phyloP scores from a whole-genome alignment of 2,888 invertebrate species.

The Serripes groenlandicus region DNA sequence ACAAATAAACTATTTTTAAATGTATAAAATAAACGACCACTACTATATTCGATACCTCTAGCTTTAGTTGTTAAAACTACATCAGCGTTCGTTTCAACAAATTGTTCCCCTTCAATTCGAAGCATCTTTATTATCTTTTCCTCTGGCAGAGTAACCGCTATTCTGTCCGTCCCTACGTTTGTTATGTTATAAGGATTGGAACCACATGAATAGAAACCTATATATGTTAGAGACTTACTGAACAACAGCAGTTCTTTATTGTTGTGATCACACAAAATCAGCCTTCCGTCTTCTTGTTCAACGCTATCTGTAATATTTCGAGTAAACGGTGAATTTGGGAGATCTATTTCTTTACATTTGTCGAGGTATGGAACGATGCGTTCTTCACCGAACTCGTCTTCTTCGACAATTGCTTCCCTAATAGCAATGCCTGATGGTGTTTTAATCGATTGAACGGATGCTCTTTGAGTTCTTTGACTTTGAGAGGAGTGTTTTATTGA shows the following conservation, averaged over 20 bases:
- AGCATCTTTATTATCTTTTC: constrained; percentile 24
- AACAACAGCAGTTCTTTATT: neutral
- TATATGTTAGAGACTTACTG: neutral
- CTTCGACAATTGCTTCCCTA: constrained; percentile 3
- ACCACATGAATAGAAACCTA: neutral
- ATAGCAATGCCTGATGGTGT: constrained; percentile 18
- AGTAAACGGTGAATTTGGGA: constrained; percentile 16
- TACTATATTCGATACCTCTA: constrained; percentile 17
- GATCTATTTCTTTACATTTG: constrained; percentile 10
- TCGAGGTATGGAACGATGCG: neutral
- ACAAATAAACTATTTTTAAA: constrained; percentile 3
- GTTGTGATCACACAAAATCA: neutral
- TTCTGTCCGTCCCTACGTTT: neutral
- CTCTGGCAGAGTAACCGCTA: constrained; percentile 43
- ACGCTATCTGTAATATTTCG: neutral
- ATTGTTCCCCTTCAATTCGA: neutral
- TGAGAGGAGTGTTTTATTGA: too few species aligned
- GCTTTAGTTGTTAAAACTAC: constrained; percentile 1
- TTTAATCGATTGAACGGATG: constrained; percentile 5
- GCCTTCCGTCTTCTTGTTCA: neutral
- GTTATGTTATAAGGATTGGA: constrained; percentile 46
- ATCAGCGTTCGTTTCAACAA: too few species aligned
- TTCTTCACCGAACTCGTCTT: constrained; percentile 8
- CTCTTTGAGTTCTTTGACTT: constrained; percentile 4
- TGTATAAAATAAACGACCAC: constrained; percentile 10